phyloP scores from a whole-genome alignment of 2,888 invertebrate genomes.

The Zele albiditarsus region DNA sequence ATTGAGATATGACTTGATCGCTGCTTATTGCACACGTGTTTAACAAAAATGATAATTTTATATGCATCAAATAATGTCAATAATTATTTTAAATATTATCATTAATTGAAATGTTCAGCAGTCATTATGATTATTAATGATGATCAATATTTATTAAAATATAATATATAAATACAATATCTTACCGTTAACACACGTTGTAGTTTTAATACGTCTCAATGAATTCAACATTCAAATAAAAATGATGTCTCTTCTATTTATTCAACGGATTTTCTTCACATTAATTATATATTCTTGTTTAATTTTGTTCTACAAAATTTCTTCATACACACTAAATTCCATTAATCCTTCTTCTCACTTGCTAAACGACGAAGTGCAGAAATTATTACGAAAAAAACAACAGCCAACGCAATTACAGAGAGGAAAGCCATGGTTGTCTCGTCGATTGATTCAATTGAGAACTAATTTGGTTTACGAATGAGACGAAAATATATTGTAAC shows the following conservation, averaged over 20 bases:
- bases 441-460: neutral
- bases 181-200: neutral
- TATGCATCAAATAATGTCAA: slow-evolving; percentile 1
- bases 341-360: neutral
- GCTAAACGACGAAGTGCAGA: neutral
- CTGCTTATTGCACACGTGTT: slow-evolving; percentile 10
- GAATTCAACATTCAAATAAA: neutral
- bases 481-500: neutral
- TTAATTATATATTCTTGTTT: neutral
- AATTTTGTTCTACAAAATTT: neutral
- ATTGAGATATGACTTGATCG: slow-evolving; percentile 4
- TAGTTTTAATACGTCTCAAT: neutral
- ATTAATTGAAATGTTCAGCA: neutral
- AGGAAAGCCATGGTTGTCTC: neutral
- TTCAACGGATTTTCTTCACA: neutral
- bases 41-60: neutral
- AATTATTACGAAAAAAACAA: neutral
- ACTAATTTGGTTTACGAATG: neutral
- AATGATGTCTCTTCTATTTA: neutral
- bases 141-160: neutral
- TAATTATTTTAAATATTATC: slow-evolving; percentile 8
- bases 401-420: neutral
- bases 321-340: neutral
- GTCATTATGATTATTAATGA: slow-evolving; percentile 10
- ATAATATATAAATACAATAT: neutral